Percentiles rank a stretch among this genome's conserved stretches.
phyloP scores from a whole-genome alignment of 2,797 vertebrate species.

The Leptatherina wallacei region DNA sequence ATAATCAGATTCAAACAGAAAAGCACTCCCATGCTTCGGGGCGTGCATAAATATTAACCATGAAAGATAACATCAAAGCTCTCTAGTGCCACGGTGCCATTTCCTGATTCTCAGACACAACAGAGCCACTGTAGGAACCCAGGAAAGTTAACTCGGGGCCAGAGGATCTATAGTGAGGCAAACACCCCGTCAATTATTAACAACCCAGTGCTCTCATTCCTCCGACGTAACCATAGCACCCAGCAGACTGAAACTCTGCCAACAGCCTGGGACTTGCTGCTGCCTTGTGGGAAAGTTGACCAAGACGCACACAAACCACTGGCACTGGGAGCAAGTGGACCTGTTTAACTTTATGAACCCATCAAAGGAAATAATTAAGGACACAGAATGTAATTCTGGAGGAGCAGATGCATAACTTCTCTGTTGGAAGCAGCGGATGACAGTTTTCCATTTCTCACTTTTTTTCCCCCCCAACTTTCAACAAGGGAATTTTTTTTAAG shows the following conservation, averaged over 20 bases:
- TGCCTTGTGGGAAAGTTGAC: slow-evolving; percentile 59
- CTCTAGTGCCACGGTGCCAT: slow-evolving; percentile 22
- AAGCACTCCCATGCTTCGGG: slow-evolving; percentile 18
- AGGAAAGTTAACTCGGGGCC: slow-evolving; percentile 61
- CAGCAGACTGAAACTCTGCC: slow-evolving; percentile 65
- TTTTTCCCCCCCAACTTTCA: not conserved
- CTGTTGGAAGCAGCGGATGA: slow-evolving; percentile 4
- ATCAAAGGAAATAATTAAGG: slow-evolving; percentile 2
- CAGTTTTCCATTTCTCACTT: not conserved
- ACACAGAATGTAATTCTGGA: not conserved
- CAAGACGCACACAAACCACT: slow-evolving; percentile 35
- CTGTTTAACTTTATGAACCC: slow-evolving; percentile 24
- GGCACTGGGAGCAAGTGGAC: slow-evolving; percentile 51
- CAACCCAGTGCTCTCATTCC: slow-evolving; percentile 77
- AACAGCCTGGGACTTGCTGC: slow-evolving; percentile 56
- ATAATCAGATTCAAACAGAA: not conserved
- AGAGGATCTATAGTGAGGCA: slow-evolving; percentile 58
- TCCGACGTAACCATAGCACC: slow-evolving; percentile 73
- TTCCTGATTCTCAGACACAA: slow-evolving; percentile 53
- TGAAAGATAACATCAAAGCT: slow-evolving; percentile 33
- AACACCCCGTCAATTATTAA: slow-evolving; percentile 84
- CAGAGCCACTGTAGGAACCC: slow-evolving; percentile 53
- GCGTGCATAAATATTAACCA: slow-evolving; percentile 20
- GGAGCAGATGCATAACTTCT: not conserved
- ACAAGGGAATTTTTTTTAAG: not conserved